phyloP scores from a whole-genome alignment of 2,113 vertebrate species.

The Boulengeromyrus knoepffleri region DNA sequence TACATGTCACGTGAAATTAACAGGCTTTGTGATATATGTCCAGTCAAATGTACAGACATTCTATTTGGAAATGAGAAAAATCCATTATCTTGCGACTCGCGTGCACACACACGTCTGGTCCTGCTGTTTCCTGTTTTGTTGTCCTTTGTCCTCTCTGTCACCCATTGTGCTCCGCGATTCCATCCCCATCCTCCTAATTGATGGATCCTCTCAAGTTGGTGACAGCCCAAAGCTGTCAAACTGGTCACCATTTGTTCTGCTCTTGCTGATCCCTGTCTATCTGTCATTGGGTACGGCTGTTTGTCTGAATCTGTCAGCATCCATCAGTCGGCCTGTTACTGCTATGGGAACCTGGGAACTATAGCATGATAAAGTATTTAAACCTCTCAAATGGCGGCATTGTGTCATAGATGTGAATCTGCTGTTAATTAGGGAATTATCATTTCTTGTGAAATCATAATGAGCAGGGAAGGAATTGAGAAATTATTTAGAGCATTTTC shows the following conservation, averaged over 20 bases:
- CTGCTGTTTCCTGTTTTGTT: neutral
- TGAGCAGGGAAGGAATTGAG: neutral
- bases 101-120: neutral
- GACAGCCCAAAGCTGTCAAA: slow-evolving; percentile 21
- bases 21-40: neutral
- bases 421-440: slow-evolving; percentile 18
- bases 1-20: neutral
- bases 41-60: neutral
- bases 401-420: slow-evolving; percentile 2
- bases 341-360: slow-evolving; percentile 17
- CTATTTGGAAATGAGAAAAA: neutral
- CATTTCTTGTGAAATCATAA: neutral
- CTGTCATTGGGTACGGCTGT: slow-evolving; percentile 30
- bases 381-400: slow-evolving; percentile 16
- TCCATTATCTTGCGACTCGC: neutral
- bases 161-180: neutral
- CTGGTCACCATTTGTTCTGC: slow-evolving; percentile 25
- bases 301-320: slow-evolving; percentile 37
- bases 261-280: slow-evolving; percentile 35
- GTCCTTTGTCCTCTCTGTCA: neutral
- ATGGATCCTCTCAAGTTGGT: neutral
- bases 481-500: neutral
- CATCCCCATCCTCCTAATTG: slow-evolving; percentile 14
- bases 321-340: slow-evolving; percentile 34
- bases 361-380: slow-evolving; percentile 30